Percentiles rank a stretch among this genome's conserved stretches.
Evolutionary conservation across 2,888 invertebrate species (phyloP).

Genomic region (Heterodera filipjevi): DNA sequence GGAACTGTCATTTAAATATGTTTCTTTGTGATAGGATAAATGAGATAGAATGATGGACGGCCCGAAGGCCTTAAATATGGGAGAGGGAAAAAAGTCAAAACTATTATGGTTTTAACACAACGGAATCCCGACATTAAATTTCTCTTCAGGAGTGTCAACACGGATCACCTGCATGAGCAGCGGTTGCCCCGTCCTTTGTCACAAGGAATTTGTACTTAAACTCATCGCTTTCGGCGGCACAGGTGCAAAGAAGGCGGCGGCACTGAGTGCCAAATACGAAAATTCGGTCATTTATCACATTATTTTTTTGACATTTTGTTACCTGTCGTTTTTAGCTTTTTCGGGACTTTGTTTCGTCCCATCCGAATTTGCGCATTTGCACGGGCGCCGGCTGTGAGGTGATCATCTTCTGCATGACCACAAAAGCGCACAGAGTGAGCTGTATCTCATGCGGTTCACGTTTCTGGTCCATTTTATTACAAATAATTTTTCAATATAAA

Average conservation of each 20-base stretch:
- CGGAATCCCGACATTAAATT: neutral
- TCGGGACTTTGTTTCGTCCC: constrained; percentile 88
- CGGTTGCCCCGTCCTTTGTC: constrained; percentile 89
- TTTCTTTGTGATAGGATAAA: too few species aligned
- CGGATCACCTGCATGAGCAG: constrained; percentile 96
- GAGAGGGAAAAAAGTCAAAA: too few species aligned
- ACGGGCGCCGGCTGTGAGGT: constrained; percentile 63
- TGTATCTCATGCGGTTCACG: constrained; percentile 85
- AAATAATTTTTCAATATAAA: too few species aligned
- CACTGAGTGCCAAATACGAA: constrained; percentile 87
- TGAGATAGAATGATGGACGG: too few species aligned
- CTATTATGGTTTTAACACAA: too few species aligned
- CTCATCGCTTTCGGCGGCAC: constrained; percentile 74
- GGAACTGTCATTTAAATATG: too few species aligned
- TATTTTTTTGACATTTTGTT: too few species aligned
- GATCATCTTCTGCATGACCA: constrained; percentile 76
- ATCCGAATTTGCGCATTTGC: constrained; percentile 76
- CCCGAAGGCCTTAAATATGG: too few species aligned
- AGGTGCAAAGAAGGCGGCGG: constrained; percentile 47
- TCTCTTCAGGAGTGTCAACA: constrained; percentile 67
- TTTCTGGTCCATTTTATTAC: constrained; percentile 76
- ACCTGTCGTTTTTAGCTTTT: constrained; percentile 69
- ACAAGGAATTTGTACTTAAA: constrained; percentile 66
- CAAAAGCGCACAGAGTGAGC: constrained; percentile 81
- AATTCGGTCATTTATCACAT: constrained; percentile 74